phyloP scores from a whole-genome alignment of 2,797 vertebrate genomes.

The Protosalanx chinensis region DNA sequence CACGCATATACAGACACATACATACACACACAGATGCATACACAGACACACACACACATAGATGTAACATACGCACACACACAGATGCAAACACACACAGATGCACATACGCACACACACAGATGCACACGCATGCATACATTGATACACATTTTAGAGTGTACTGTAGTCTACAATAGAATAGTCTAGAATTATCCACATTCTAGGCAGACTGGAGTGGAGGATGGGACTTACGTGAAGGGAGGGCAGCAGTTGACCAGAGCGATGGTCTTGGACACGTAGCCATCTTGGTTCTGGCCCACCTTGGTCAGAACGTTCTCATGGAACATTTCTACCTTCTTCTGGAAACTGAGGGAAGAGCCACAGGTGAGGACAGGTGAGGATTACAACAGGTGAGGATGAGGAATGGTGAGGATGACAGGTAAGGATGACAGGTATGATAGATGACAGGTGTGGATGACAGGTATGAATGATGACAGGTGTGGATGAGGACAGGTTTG shows the following conservation, averaged over 20 bases:
- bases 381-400: not conserved
- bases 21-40: slow-evolving; percentile 56
- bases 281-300: slow-evolving; percentile 67
- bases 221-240: slow-evolving; percentile 70
- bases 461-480: too few relatives aligned
- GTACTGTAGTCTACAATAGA: not conserved
- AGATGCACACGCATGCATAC: not conserved
- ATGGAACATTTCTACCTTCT: slow-evolving; percentile 84
- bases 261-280: slow-evolving; percentile 77
- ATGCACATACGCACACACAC: not conserved
- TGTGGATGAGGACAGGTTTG: too few relatives aligned
- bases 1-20: slow-evolving; percentile 27
- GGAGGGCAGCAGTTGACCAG: slow-evolving; percentile 87
- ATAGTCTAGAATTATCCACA: not conserved
- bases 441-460: too few relatives aligned
- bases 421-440: too few relatives aligned
- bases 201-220: too few relatives aligned
- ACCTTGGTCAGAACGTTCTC: slow-evolving; percentile 70
- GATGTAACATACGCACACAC: slow-evolving; percentile 4
- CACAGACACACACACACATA: slow-evolving; percentile 20
- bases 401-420: not conserved
- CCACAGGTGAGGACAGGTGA: not conserved
- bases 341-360: slow-evolving; percentile 79
- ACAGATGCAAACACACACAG: slow-evolving; percentile 1
- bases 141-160: not conserved